These are phyloP conservation scores for Clarias batrachus DNA, from an alignment of 2,113 vertebrate species.

Conservation along the genomic window DNA sequence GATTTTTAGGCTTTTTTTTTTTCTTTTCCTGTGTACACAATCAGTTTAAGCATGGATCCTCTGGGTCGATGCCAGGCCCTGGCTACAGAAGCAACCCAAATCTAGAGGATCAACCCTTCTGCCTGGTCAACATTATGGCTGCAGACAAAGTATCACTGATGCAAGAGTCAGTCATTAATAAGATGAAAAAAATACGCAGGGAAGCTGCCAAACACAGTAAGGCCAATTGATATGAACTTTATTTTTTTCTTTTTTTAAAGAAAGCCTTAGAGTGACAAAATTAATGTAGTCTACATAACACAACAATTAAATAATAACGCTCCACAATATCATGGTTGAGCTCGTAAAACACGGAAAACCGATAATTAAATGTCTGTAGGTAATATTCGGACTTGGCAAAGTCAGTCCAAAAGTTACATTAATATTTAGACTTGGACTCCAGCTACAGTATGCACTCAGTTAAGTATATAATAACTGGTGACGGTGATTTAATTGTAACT, in stretches of 20 bases:
- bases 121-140: conserved; percentile 31
- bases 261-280: neutral
- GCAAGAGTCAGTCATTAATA: neutral
- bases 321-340: neutral
- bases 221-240: neutral
- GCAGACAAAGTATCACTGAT: neutral
- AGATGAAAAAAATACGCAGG: neutral
- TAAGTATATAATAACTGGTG: neutral
- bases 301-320: neutral
- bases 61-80: neutral
- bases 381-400: neutral
- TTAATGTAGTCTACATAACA: neutral
- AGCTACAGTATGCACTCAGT: neutral
- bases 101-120: conserved; percentile 1
- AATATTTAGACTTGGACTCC: neutral
- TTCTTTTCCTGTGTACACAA: no score
- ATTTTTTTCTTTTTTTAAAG: neutral
- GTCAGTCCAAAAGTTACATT: neutral
- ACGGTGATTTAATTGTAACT: neutral
- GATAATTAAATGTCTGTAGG: neutral
- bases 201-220: conserved; percentile 2
- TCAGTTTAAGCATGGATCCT: neutral
- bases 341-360: neutral
- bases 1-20: neutral
- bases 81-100: neutral